Base-by-base conservation (phyloP, 2,113 vertebrate species). In the Columba livia region DNA sequence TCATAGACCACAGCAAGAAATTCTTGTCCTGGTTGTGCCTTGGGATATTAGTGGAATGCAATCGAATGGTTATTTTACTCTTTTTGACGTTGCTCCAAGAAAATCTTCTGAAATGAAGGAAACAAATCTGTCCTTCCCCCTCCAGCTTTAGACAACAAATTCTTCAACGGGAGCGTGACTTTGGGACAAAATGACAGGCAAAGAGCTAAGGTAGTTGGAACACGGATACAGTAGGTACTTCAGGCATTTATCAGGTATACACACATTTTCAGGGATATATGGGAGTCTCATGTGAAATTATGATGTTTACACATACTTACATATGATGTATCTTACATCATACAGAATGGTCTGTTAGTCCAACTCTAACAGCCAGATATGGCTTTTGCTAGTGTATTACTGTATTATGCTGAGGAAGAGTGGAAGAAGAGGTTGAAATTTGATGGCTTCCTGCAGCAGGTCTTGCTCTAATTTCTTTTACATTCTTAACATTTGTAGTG, bases 41-140 rank as follows among this genome's bases (percentile, higher is more conserved):
- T 94, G 65, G 38, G 47, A 70, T 94, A 47, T 94, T 89, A 80
- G 40, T 90, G 83, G 62, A 88, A 84, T 73, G 77, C 69, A 72
- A 18, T 5, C 5, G 8, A 82, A 79, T 88, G 12, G n/a, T 73
- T 85, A 64, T 90, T 94, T 87, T 74, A 84, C 24, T 91, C 58
- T 67, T 90, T 64, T 53, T 90, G 83, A 91, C 50, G 4, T 65
- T 91, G 80, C 36, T 92, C 31, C 53, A 75, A 72, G 66, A 91
- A 85, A 8, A 40, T 85, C 53, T 86, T 89, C 57, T 57, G 62
- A 87, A 50, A 84, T 89, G 56, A 88, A 71, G 69, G 42, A 79
- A 95, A 84, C 42, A 72, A 89, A 71, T 84, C 25, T 81, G 2
- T 74, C 62, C 9, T 75, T 31, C 18, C 5, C 10, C 12, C 3